phyloP scores from a whole-genome alignment of 2,797 vertebrate genomes.

The Sebastolobus alascanus region DNA sequence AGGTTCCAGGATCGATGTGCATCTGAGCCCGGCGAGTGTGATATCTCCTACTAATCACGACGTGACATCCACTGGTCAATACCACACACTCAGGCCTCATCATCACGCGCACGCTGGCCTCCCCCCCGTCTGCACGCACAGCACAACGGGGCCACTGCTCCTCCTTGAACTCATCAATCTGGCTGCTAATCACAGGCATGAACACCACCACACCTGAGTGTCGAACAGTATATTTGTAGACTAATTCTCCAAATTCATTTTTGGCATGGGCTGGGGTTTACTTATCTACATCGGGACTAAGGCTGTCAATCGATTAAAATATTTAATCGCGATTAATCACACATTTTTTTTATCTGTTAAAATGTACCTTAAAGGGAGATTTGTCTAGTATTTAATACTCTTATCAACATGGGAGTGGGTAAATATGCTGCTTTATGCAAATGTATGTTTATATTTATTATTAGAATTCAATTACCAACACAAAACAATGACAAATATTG shows the following conservation, averaged over 20 bases:
- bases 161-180: conserved; percentile 67
- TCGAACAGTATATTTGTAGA: conserved; percentile 35
- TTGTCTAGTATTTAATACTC: no score
- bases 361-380: no score
- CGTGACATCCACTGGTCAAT: conserved; percentile 81
- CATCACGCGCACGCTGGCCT: conserved; percentile 55
- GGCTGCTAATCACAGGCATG: conserved; percentile 57
- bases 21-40: conserved; percentile 73
- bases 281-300: conserved; percentile 4
- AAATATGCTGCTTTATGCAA: no score
- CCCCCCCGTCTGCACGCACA: conserved; percentile 55
- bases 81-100: conserved; percentile 74
- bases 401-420: no score
- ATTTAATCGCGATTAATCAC: no score
- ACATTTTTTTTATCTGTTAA: no score
- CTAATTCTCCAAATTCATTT: conserved; percentile 43
- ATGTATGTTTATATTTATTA: no score
- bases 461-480: no score
- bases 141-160: conserved; percentile 54
- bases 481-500: no score
- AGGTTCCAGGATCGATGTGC: conserved; percentile 79
- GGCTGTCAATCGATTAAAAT: no score
- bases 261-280: conserved; percentile 4
- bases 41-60: conserved; percentile 85
- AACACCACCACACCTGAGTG: conserved; percentile 49